Base-by-base conservation (phyloP, 2,888 invertebrate genomes). In the Monopis laevigella region DNA sequence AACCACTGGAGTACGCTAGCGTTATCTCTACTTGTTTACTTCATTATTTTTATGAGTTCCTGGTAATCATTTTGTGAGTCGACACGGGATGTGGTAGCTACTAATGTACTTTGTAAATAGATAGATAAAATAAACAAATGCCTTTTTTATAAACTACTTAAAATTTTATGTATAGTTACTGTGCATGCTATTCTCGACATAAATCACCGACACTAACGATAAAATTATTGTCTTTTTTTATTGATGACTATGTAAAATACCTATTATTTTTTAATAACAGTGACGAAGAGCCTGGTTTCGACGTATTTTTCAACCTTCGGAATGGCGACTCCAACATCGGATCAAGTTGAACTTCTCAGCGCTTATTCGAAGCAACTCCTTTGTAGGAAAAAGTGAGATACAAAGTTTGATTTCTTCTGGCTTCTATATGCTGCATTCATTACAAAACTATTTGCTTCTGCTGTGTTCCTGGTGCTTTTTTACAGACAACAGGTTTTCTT, bases 271-370 rank as follows among this genome's bases (percentile, higher is more conserved):
- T 32, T 32, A 5, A 10, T n/a, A 13, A 14, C 74, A 85, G 85
- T 87, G 63, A 83, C 86, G 62, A 88, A 88, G 72, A 86, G 88
- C 51, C 65, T 88, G 53, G 87, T 86, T 70, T 86, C 88, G 34
- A 82, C 86, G 21, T 83, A 86, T 34, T 82, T 87, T 47, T 84
- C 85, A 50, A 81, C 84, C 41, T 84, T 84, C 66, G 88, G 88
- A 32, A 86, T 87, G 59, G 87, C 87, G 47, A 87, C 87, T 39
- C 88, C 88, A 45, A 87, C 87, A 41, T 87, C 87, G 48, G 77
- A 87, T 51, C 88, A 87, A 65, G 69, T 88, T 48, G 88, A 88
- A 55, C 71, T 88, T 47, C 75, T 88, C 52, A 83, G 82, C 62
- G 63, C 65, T 46, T 83, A 83, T 58, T 70, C 82, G 45, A 74